Conservation (phyloP, 2,113 vertebrate species). For the Carassius gibelio region DNA sequence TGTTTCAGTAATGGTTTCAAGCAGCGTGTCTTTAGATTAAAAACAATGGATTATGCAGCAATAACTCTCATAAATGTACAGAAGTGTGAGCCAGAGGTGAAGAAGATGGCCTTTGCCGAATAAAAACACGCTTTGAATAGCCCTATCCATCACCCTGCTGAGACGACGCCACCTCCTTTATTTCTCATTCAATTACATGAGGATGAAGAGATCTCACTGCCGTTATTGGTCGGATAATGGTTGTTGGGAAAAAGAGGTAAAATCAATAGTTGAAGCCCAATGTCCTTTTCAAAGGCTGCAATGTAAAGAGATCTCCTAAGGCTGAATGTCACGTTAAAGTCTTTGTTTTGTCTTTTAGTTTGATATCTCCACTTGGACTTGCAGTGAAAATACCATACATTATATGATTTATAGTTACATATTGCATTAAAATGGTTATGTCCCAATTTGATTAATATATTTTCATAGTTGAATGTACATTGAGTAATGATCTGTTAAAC, state of each 20-base stretch:
- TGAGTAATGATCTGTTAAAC: neutral
- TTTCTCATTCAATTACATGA: slow-evolving; percentile 12
- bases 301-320: slow-evolving; percentile 26
- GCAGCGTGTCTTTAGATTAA: neutral
- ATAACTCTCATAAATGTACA: neutral
- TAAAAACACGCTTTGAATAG: slow-evolving; percentile 18
- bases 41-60: neutral
- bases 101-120: slow-evolving; percentile 3
- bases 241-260: slow-evolving; percentile 21
- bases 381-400: neutral
- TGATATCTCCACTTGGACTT: neutral
- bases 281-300: slow-evolving; percentile 17
- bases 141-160: neutral
- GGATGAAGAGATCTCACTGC: slow-evolving; percentile 13
- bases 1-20: neutral
- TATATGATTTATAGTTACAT: neutral
- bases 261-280: slow-evolving; percentile 40
- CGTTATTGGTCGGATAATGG: slow-evolving; percentile 5
- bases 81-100: neutral
- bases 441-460: neutral
- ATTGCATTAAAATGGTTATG: neutral
- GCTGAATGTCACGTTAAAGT: neutral
- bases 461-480: neutral
- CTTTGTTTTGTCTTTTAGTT: neutral
- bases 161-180: neutral